Base-by-base conservation (phyloP, 2,797 vertebrate genomes). In the Macropus fuliginosus region DNA sequence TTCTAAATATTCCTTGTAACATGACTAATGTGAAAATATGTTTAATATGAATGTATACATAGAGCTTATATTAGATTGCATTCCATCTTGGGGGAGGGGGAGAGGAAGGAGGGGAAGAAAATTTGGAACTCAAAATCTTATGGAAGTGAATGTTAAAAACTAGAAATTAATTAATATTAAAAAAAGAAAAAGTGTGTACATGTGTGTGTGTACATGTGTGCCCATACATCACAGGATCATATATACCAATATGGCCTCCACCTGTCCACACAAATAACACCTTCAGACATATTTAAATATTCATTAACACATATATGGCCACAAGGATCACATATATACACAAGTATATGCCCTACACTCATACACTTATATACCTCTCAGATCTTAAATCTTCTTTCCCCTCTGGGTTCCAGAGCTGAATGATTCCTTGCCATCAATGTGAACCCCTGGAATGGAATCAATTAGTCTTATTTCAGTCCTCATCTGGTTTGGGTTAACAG, bases 401-500 rank as follows among this genome's bases (percentile, higher is more conserved):
- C 27, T 95, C 97, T 97, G 95, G 98, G 97, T 98, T 98, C 97
- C 52, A 97, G 97, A 98, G 98, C 95, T 98, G 94, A 98, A 97
- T 98, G 97, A 98, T 89, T 90, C 59, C 97, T 98, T 98, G 98
- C 97, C 98, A 98, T 97, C 55, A 96, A 98, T 98, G 96, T 98
- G 98, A 98, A 98, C 97, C 98, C 97, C 95, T 97, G 97, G 98
- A 97, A 98, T 99, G 98, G 98, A 99, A 99, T 98, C 98, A 98
- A 98, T 99, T 99, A 99, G 98, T 98, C 98, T 98, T 98, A 98
- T 98, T 98, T 98, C 97, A 98, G 98, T 95, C 98, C 97, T 98
- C 98, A 98, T 99, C 98, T 99, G 98, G 98, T 99, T 99, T 98
- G 96, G 97, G 98, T 99, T 99, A 99, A 98, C 97, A 98, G 97